Evolutionary conservation across 2,113 vertebrate genomes (phyloP).

Genomic region (Calyptomena viridis): DNA sequence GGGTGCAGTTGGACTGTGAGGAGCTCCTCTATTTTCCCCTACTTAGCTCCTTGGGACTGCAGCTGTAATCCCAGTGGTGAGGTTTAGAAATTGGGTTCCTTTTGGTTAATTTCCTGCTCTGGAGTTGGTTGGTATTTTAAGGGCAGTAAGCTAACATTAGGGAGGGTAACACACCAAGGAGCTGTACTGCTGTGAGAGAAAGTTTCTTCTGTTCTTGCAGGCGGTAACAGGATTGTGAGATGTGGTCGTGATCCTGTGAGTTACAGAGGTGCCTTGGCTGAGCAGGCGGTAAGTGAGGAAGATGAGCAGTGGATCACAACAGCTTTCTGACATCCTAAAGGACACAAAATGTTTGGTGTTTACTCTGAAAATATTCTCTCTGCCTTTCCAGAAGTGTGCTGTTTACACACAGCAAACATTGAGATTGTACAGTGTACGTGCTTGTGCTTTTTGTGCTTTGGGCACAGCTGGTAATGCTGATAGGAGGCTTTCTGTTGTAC

Average conservation of each 20-base stretch:
- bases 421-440: background rate
- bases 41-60: background rate
- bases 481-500: background rate
- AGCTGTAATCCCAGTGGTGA: fast-evolving
- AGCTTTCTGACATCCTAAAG: background rate
- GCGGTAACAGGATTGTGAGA: background rate
- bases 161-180: background rate
- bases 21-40: background rate
- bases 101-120: background rate
- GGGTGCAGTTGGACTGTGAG: fast-evolving
- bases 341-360: background rate
- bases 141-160: background rate
- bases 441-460: background rate
- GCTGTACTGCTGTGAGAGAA: background rate
- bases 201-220: background rate
- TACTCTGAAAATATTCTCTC: background rate
- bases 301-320: background rate
- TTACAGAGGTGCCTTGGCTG: background rate
- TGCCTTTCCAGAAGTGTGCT: background rate
- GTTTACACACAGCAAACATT: background rate
- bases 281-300: background rate
- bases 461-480: slow-evolving; percentile 20
- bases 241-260: background rate
- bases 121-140: background rate
- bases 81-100: background rate